These are phyloP conservation scores for Agelas oroides DNA, from an alignment of 37 sponge, comb jelly and placozoan genomes.

Conservation along the genomic window DNA sequence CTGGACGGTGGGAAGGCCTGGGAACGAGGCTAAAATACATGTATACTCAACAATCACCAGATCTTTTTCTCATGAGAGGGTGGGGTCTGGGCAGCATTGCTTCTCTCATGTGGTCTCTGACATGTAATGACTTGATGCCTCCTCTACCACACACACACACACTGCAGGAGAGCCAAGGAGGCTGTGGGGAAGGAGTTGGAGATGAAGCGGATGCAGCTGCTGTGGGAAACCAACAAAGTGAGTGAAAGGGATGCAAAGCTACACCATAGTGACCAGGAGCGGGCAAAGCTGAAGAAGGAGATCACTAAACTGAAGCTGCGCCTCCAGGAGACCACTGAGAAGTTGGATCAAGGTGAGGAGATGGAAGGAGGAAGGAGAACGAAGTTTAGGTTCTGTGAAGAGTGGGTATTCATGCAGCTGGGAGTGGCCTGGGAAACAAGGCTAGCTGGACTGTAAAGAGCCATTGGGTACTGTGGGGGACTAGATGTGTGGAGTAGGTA, in stretches of 20 bases:
- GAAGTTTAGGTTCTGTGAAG: no score
- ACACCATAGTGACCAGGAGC: conserved; percentile 54
- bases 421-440: background rate
- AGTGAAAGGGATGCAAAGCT: conserved; percentile 66
- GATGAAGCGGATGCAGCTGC: conserved; percentile 52
- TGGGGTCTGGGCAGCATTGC: no score
- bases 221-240: conserved; percentile 73
- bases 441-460: background rate
- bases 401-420: background rate
- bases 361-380: no score
- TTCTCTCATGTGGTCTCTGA: no score
- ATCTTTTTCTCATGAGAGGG: no score
- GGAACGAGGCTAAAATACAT: no score
- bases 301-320: conserved; percentile 22
- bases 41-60: no score
- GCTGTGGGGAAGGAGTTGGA: conserved; percentile 53
- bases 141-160: no score
- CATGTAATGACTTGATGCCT: no score
- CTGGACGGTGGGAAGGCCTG: no score
- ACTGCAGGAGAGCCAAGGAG: background rate
- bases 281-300: conserved; percentile 32
- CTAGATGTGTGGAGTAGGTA: no score
- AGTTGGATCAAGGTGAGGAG: conserved; percentile 50
- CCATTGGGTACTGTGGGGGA: no score
- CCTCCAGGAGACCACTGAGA: conserved; percentile 40